These are phyloP conservation scores for Heterochromis multidens DNA, from an alignment of 2,113 vertebrate species.

Conservation along the genomic window DNA sequence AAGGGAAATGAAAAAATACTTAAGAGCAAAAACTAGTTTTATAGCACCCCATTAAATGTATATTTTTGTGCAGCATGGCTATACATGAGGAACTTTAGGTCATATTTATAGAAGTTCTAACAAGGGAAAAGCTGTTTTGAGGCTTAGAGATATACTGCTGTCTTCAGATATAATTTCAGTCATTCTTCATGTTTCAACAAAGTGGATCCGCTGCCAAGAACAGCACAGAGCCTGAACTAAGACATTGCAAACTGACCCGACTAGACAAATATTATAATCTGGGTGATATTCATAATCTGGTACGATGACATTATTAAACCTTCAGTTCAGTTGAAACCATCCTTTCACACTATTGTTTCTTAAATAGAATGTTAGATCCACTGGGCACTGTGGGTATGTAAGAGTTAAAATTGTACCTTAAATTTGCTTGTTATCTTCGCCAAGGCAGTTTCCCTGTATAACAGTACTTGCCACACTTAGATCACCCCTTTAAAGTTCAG, in stretches of 20 bases:
- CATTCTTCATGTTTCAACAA: neutral
- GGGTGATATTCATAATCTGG: neutral
- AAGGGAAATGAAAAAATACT: neutral
- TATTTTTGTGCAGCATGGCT: neutral
- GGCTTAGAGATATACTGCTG: neutral
- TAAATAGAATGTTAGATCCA: neutral
- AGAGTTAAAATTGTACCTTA: neutral
- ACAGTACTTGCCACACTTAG: neutral
- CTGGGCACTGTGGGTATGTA: neutral
- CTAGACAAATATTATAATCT: neutral
- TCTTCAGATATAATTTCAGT: neutral
- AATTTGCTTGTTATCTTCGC: neutral
- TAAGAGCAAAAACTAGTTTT: neutral
- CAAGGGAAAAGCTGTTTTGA: neutral
- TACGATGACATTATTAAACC: neutral
- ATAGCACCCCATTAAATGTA: slow-evolving; percentile 20
- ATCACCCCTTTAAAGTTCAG: accelerated
- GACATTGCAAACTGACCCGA: neutral
- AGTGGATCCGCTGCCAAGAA: neutral
- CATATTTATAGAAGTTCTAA: neutral
- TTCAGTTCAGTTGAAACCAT: neutral
- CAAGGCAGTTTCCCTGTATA: neutral
- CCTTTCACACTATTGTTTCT: neutral
- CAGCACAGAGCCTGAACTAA: neutral
- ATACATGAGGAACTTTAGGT: neutral